Evolutionary conservation across 2,888 invertebrate species (phyloP), one percentile per base, ranked within the genome.

Genomic region (Liopterus haemorrhoidalis): DNA sequence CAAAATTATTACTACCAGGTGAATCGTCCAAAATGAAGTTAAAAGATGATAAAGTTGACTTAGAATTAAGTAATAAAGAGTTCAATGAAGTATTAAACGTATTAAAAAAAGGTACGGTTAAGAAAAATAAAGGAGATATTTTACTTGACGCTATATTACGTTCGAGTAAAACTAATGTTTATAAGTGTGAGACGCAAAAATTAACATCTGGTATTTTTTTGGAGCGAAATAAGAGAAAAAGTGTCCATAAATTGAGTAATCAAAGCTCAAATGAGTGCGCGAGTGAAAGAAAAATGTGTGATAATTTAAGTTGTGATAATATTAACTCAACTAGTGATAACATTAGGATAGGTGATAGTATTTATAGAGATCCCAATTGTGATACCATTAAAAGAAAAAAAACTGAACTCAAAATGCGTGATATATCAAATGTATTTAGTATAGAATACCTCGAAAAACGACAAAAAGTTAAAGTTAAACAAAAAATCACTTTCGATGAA

Each of bases 41-140:
- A n/a, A n/a, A n/a, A n/a, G n/a, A n/a, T n/a, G n/a, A n/a, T n/a
- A 69, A 67, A 40, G 62, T 68, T 42, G 68, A 68, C 48, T 53
- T 69, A 39, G 68, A 67, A 45, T 56, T 68, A 27, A 69, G 64
- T 48, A 65, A 62, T 22, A 60, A 64, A 2, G 70, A 70, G 46
- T 65, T 70, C 46, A 63, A 66, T 43, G 69, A 70, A 52, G 69
- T 68, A 2, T 48, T 69, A 33, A 66, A 67, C 9, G 70, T 69
- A 5, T 50, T 70, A 27, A 60, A 58, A 46, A 57, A 58, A 60
- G 65, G 67, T 65, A 63, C 64, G 62, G 62, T 51, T 41, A 54
- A 51, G 42, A 50, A 61, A 48, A 55, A 55, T 36, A 51, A 54
- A 42, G 63, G 65, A 49, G 64, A 66, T 54, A 53, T 67, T 46